Conservation (phyloP, 2,113 vertebrate species). For the Nycticryphes semicollaris region DNA sequence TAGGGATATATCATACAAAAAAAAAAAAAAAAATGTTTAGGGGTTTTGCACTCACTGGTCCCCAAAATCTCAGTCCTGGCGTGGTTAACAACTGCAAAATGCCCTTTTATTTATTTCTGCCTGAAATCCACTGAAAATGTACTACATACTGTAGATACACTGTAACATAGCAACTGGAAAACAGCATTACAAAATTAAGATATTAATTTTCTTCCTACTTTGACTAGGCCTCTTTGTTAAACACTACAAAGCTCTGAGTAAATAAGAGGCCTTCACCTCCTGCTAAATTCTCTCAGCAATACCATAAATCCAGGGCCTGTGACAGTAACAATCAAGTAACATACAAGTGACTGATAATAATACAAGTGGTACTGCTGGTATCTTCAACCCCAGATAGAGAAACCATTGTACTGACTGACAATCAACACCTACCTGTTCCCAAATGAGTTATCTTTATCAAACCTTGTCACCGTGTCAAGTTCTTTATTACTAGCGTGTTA, state of each 20-base stretch:
- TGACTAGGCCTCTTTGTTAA: neutral
- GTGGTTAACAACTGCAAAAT: neutral
- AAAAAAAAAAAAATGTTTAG: neutral
- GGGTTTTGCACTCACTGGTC: neutral
- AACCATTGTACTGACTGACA: neutral
- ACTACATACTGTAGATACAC: neutral
- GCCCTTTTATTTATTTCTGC: neutral
- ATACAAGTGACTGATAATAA: neutral
- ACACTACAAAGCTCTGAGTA: neutral
- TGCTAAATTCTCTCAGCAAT: neutral
- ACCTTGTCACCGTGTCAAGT: neutral
- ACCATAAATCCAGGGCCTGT: neutral
- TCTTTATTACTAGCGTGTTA: neutral
- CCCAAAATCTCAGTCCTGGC: neutral
- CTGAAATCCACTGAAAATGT: neutral
- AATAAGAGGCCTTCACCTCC: neutral
- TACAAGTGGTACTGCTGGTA: neutral
- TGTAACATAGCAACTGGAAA: neutral
- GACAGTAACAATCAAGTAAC: neutral
- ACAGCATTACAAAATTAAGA: neutral
- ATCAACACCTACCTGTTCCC: neutral
- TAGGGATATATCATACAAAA: fast-evolving
- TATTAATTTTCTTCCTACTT: neutral
- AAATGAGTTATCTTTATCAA: neutral
- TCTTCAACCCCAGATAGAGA: neutral